A percentile compares a stretch with the other conserved stretches of the same genome.
Evolutionary conservation across 1,140 invertebrate genomes (phyloP).

Genomic region (Drosophila paulistorum): DNA sequence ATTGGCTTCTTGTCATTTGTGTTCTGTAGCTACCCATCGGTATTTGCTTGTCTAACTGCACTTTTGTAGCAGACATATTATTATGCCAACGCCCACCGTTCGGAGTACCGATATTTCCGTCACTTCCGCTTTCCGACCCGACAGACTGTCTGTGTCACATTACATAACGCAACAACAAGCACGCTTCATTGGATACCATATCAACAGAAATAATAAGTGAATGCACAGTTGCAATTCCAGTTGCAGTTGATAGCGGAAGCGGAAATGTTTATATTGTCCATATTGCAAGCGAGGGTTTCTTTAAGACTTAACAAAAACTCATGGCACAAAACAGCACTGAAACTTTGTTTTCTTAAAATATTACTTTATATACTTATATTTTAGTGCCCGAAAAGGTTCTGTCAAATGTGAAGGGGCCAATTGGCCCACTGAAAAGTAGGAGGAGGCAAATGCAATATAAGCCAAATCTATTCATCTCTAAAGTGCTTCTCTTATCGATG

Average conservation of each 20-base stretch:
- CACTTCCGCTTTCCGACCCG: too few species aligned
- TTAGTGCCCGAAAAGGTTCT: too few species aligned
- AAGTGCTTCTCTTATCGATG: too few species aligned
- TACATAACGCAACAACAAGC: background rate
- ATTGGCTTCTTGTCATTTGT: background rate
- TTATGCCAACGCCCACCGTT: background rate
- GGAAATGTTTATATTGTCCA: background rate
- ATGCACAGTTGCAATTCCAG: background rate
- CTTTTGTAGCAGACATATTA: background rate
- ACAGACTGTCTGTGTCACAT: background rate
- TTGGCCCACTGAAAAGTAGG: too few species aligned
- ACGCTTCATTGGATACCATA: slow-evolving; percentile 3
- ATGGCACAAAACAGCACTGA: too few species aligned
- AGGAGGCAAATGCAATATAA: too few species aligned
- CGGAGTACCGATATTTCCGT: too few species aligned
- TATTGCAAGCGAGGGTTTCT: background rate
- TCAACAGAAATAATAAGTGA: slow-evolving; percentile 7
- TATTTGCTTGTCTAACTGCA: background rate
- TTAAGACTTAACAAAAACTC: background rate
- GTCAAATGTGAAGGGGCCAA: too few species aligned
- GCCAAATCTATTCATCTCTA: too few species aligned
- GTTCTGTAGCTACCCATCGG: too few species aligned
- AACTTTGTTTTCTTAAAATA: too few species aligned
- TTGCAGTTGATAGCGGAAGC: background rate
- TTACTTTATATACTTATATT: too few species aligned